Evolutionary conservation across 2,888 invertebrate species (phyloP), one percentile per base, ranked within the genome.

Genomic region (Pinctada fucata): DNA sequence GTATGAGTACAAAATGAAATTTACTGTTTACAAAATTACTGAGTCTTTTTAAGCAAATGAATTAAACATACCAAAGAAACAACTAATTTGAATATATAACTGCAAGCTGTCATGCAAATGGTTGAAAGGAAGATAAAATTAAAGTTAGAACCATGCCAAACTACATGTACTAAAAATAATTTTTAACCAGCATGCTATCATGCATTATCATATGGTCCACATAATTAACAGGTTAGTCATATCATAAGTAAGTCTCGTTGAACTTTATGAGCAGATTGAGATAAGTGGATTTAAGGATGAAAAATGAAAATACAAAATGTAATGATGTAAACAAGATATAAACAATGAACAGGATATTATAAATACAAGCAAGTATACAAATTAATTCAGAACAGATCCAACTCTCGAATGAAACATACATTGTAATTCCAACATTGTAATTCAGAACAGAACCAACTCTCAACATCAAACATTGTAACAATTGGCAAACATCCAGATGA

Each of bases 371-470:
- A 52, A 52, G 58, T 52, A 52, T 8, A n/a, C n/a, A 52, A 52
- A 52, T 52, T 52, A 52, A 10, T 52, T 8, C 6, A 52, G n/a
- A n/a, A n/a, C n/a, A n/a, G n/a, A n/a, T n/a, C n/a, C n/a, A n/a
- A n/a, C n/a, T n/a, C n/a, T n/a, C n/a, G n/a, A n/a, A n/a, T n/a
- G n/a, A n/a, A n/a, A n/a, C n/a, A n/a, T n/a, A n/a, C n/a, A n/a
- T n/a, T n/a, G n/a, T n/a, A n/a, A n/a, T n/a, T n/a, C n/a, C n/a
- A n/a, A n/a, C 5, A 52, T 52, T 8, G 5, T 52, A 52, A 52
- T 52, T 52, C 58, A 8, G 58, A 52, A 52, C 58, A 52, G 58
- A 52, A 52, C 58, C 58, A 52, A 52, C 58, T 52, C 58, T 52
- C 6, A 52, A 52, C 58, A 10, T 52, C 58, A 52, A 52, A 52